Evolutionary conservation across 2,797 vertebrate genomes (phyloP), one percentile per base, ranked within the genome.

Genomic region (Malurus splendens): DNA sequence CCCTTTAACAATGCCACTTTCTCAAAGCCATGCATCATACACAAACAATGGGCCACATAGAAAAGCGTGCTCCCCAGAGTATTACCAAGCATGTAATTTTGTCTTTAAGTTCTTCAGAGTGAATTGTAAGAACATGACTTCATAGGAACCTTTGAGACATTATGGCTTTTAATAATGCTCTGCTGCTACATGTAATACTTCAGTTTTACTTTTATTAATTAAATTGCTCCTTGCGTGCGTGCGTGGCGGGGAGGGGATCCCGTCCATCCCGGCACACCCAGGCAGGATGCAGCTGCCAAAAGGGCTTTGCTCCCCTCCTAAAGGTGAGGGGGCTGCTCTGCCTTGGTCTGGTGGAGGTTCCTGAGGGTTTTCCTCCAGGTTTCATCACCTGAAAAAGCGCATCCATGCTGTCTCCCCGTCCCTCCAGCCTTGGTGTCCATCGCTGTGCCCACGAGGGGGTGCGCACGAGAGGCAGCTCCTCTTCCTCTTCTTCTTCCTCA

Each of bases 61-160:
- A 95, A 94, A 96, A 95, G 94, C 55, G 2, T 22, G 61, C 87
- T 97, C 95, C 79, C 91, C 17, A 6, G 96, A 94, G 93, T 95
- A 96, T 97, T 97, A 96, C 39, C 57, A 96, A 91, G 94, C 93
- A 93, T 97, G 92, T 96, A 96, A 97, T 97, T 96, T 96, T 96
- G 96, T 96, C 96, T 96, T 97, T 97, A 96, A 96, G 94, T 95
- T 96, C 96, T 96, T 97, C 57, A 0, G 64, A 95, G 95, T 89
- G 95, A 96, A 96, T 96, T 96, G 96, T 97, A 96, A 94, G 95
- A 96, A 96, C 97, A 96, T 97, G 97, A 97, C 95, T 97, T 97
- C 95, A 97, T 95, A 96, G 96, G 94, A 95, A 94, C 95, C 93
- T 96, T 93, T 90, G 96, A 97, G 97, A 97, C 95, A 94, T 96